phyloP scores from a whole-genome alignment of 1,140 invertebrate genomes.

The Cryptotermes secundus region DNA sequence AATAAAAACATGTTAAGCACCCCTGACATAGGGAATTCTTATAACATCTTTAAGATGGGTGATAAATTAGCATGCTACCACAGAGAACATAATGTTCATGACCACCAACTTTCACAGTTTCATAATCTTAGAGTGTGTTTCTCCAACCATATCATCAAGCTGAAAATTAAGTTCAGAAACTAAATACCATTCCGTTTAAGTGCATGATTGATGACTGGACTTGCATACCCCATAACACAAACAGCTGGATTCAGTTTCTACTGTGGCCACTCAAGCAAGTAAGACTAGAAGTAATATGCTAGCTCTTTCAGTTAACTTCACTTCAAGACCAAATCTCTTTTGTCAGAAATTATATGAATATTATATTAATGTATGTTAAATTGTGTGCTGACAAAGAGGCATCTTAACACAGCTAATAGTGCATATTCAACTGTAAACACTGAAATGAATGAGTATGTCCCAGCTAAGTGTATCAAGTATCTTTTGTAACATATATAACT shows the following conservation, averaged over 20 bases:
- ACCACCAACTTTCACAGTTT: background rate
- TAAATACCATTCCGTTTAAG: background rate
- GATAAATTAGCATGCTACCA: background rate
- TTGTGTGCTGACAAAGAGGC: no score
- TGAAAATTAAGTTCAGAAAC: background rate
- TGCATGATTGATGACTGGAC: background rate
- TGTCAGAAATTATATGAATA: no score
- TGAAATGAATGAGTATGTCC: no score
- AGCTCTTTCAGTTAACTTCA: background rate
- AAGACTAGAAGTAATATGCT: background rate
- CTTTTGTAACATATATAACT: no score
- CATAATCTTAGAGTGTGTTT: background rate
- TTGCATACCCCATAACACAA: background rate
- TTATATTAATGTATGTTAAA: no score
- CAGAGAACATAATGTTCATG: background rate
- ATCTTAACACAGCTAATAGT: no score
- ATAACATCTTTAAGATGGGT: background rate
- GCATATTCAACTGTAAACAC: no score
- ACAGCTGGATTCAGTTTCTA: background rate
- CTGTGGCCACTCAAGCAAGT: background rate
- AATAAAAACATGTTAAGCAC: background rate
- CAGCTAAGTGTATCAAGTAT: no score
- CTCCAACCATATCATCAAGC: background rate
- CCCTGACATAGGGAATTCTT: background rate
- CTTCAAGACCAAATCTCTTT: no score